phyloP scores from a whole-genome alignment of 2,113 vertebrate genomes.

The Ammospiza caudacuta region DNA sequence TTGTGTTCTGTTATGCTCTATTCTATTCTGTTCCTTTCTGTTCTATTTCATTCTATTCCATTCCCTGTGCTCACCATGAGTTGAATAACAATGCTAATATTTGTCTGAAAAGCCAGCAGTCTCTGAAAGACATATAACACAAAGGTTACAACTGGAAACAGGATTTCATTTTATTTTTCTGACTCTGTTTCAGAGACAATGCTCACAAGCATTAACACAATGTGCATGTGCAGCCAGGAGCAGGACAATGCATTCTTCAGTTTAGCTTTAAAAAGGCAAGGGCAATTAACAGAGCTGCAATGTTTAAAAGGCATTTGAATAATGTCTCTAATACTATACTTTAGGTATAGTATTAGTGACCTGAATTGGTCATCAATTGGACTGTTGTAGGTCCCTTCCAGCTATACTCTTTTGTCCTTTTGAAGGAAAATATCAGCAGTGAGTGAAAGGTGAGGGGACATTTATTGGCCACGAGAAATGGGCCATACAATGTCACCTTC shows the following conservation, averaged over 20 bases:
- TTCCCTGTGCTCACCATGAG: neutral
- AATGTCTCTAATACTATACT: neutral
- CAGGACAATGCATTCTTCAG: neutral
- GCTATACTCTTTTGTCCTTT: neutral
- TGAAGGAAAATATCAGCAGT: neutral
- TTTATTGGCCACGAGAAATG: accelerated
- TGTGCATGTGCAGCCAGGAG: neutral
- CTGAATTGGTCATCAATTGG: neutral
- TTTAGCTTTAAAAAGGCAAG: accelerated
- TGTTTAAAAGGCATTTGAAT: neutral
- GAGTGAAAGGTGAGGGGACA: neutral
- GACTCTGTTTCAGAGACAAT: neutral
- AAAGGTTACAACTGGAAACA: neutral
- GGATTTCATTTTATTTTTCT: neutral
- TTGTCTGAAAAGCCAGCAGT: neutral
- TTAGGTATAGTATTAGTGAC: neutral
- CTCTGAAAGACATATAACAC: neutral
- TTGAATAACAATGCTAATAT: neutral
- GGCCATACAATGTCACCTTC: neutral
- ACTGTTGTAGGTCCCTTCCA: neutral
- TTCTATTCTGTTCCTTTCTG: neutral
- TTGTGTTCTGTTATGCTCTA: neutral
- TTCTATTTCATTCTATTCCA: neutral
- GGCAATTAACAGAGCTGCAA: neutral
- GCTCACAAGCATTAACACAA: neutral